A percentile compares a stretch with the other conserved stretches of the same genome.
These are phyloP conservation scores for Cryptotis parvus DNA, from an alignment of 2,113 vertebrate species.

Conservation along the genomic window DNA sequence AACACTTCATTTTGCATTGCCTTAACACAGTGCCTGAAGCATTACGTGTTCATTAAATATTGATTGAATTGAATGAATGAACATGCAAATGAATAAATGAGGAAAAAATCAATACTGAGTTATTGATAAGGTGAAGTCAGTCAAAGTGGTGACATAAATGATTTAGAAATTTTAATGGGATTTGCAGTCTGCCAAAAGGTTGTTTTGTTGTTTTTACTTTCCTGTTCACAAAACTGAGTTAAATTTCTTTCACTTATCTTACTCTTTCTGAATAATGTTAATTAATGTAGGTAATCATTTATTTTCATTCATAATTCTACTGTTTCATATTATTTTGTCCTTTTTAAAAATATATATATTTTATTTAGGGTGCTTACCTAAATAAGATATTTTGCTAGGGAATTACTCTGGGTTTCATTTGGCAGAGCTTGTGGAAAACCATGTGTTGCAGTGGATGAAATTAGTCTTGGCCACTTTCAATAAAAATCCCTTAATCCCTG, in stretches of 20 bases:
- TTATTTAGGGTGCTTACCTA: no score
- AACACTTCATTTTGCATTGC: not conserved
- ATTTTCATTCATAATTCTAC: not conserved
- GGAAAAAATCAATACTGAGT: not conserved
- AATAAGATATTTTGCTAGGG: no score
- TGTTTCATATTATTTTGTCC: not conserved
- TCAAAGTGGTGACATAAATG: not conserved
- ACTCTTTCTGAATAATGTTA: not conserved
- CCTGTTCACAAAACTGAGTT: not conserved
- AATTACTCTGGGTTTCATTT: no score
- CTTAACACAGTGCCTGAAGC: not conserved
- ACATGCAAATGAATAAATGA: not conserved
- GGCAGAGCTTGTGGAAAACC: no score
- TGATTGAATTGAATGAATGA: not conserved
- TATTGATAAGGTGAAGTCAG: not conserved
- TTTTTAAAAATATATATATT: no score
- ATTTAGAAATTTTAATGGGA: not conserved
- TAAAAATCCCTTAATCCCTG: no score
- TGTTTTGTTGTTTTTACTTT: constrained; percentile 17
- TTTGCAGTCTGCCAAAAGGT: not conserved
- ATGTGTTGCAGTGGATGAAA: no score
- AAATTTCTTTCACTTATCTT: not conserved
- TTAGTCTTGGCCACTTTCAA: no score
- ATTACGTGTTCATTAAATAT: not conserved
- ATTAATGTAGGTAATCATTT: not conserved